phyloP scores from a whole-genome alignment of 2,888 invertebrate genomes.

The Pediacus dermestoides region DNA sequence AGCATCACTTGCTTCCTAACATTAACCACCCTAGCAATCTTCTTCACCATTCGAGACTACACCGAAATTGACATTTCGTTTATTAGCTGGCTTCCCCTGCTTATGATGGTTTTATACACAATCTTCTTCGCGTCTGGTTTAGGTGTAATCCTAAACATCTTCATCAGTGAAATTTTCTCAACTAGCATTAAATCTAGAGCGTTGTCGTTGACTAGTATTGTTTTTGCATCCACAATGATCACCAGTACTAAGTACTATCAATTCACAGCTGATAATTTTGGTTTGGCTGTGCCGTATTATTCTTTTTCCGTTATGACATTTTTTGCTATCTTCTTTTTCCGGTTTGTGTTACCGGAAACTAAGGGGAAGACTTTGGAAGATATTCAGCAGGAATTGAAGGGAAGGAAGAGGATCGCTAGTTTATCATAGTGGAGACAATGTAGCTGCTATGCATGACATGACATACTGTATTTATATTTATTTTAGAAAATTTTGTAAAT shows the following conservation, averaged over 20 bases:
- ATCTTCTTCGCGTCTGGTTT: slow-evolving; percentile 31
- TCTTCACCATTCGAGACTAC: slow-evolving; percentile 38
- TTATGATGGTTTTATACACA: slow-evolving; percentile 28
- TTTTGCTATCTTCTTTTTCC: slow-evolving; percentile 29
- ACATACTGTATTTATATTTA: too few relatives aligned
- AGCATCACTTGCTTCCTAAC: slow-evolving; percentile 21
- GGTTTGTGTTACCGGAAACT: slow-evolving; percentile 39
- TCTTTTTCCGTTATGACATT: slow-evolving; percentile 31
- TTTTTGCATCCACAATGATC: slow-evolving; percentile 34
- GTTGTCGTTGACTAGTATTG: slow-evolving; percentile 32
- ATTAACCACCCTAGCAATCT: slow-evolving; percentile 28
- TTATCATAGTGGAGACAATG: too few relatives aligned
- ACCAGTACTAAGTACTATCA: slow-evolving; percentile 40
- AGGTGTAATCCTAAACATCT: slow-evolving; percentile 28
- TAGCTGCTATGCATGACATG: too few relatives aligned
- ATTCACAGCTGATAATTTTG: slow-evolving; percentile 31
- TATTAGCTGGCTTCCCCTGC: slow-evolving; percentile 31
- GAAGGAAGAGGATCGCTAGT: slow-evolving; percentile 9
- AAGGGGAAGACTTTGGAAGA: slow-evolving; percentile 43
- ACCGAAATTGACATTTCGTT: slow-evolving; percentile 22
- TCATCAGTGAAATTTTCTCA: slow-evolving; percentile 35
- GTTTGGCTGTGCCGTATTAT: slow-evolving; percentile 37
- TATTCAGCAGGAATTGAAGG: slow-evolving; percentile 40
- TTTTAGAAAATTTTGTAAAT: too few relatives aligned
- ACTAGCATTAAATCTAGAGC: slow-evolving; percentile 40